Percentiles rank a stretch among this genome's conserved stretches.
phyloP scores from a whole-genome alignment of 2,888 invertebrate species.

The Cheiracanthium punctorium region DNA sequence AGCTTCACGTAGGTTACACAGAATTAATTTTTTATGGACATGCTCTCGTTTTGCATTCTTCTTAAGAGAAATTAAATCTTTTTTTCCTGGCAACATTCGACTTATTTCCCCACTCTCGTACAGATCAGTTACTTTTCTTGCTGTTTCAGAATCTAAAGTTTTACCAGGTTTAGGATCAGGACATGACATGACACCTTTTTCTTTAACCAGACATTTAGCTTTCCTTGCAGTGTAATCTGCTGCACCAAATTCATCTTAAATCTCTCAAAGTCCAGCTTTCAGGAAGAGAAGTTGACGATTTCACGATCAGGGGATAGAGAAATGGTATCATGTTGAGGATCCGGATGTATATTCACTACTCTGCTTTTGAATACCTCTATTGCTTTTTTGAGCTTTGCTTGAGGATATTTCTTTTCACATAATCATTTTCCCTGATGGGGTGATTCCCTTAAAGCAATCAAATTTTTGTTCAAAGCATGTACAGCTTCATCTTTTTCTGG shows the following conservation, averaged over 20 bases:
- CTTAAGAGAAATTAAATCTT: neutral
- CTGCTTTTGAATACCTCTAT: slow-evolving; percentile 18
- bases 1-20: slow-evolving; percentile 22
- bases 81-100: neutral
- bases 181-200: no score
- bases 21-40: slow-evolving; percentile 14
- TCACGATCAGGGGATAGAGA: no score
- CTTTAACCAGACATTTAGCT: no score
- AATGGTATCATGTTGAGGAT: no score
- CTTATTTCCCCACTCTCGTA: neutral
- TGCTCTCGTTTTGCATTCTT: neutral
- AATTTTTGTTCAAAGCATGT: neutral
- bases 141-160: neutral
- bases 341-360: slow-evolving; percentile 17
- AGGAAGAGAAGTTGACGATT: neutral
- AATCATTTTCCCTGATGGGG: neutral
- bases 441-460: neutral
- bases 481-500: neutral
- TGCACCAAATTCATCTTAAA: neutral
- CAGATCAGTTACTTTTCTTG: neutral
- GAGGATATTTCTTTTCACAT: slow-evolving; percentile 1
- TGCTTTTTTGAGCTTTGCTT: neutral
- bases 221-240: no score
- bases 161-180: no score
- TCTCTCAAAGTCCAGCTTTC: neutral